Conservation (phyloP, 2,888 invertebrate species). For the Rhamphomyia laevipes region DNA sequence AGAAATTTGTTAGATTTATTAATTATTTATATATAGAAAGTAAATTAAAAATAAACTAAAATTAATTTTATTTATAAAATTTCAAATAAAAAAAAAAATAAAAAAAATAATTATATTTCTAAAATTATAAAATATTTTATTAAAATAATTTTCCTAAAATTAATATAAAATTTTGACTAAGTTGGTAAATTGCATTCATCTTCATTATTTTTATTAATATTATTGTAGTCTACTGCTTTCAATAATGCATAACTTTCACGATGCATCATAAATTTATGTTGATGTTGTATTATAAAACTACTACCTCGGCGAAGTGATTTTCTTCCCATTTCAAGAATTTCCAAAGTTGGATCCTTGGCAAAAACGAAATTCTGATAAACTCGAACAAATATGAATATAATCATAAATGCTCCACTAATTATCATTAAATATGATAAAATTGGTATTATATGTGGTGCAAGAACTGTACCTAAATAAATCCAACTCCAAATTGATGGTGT, state of each 20-base stretch:
- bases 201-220: not conserved
- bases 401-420: slow-evolving; percentile 50
- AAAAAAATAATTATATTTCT: not conserved
- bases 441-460: slow-evolving; percentile 61
- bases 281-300: slow-evolving; percentile 35
- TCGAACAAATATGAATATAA: slow-evolving; percentile 55
- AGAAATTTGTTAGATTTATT: not conserved
- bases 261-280: slow-evolving; percentile 28
- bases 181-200: not conserved
- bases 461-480: slow-evolving; percentile 68
- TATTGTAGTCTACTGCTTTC: slow-evolving; percentile 17
- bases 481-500: slow-evolving; percentile 68
- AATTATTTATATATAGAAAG: not conserved
- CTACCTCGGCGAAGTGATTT: slow-evolving; percentile 54
- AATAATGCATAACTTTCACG: slow-evolving; percentile 34
- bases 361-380: slow-evolving; percentile 65
- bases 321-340: slow-evolving; percentile 66
- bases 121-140: not conserved
- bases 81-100: not conserved
- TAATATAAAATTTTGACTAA: not conserved
- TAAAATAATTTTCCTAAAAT: not conserved
- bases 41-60: not conserved
- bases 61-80: not conserved
- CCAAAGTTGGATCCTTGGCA: slow-evolving; percentile 50
- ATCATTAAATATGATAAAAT: slow-evolving; percentile 61